These are phyloP conservation scores for Saxicola maurus DNA, from an alignment of 2,797 vertebrate genomes.

Conservation along the genomic window DNA sequence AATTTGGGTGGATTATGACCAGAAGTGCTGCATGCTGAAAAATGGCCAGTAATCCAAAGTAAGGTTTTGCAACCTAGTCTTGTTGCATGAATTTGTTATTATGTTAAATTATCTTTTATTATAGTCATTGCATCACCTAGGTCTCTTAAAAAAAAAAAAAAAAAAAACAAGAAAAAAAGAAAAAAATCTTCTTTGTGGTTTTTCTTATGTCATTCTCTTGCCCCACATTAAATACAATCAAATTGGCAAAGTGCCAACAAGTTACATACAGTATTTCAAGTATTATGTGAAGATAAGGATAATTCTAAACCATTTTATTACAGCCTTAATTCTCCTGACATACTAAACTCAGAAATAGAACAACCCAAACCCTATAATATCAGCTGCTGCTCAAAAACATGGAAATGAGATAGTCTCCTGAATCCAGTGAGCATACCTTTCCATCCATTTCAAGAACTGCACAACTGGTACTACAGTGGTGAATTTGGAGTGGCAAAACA, in stretches of 20 bases:
- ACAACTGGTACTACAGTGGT: background rate
- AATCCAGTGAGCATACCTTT: background rate
- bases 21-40: background rate
- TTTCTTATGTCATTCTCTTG: background rate
- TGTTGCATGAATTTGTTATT: background rate
- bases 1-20: background rate
- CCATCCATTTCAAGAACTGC: background rate
- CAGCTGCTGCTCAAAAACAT: background rate
- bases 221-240: background rate
- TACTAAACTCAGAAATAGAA: background rate
- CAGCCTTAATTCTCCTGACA: background rate
- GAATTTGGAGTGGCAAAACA: background rate
- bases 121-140: background rate
- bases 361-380: background rate
- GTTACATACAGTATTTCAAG: background rate
- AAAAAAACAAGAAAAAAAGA: fast-evolving
- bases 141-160: background rate
- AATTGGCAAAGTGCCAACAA: background rate
- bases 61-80: background rate
- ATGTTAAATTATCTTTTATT: background rate
- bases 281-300: background rate
- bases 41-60: background rate
- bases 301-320: background rate
- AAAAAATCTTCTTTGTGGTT: background rate
- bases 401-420: background rate